These are phyloP conservation scores for Stegophylla sp. DNA, from an alignment of 2,888 invertebrate genomes.

Conservation along the genomic window DNA sequence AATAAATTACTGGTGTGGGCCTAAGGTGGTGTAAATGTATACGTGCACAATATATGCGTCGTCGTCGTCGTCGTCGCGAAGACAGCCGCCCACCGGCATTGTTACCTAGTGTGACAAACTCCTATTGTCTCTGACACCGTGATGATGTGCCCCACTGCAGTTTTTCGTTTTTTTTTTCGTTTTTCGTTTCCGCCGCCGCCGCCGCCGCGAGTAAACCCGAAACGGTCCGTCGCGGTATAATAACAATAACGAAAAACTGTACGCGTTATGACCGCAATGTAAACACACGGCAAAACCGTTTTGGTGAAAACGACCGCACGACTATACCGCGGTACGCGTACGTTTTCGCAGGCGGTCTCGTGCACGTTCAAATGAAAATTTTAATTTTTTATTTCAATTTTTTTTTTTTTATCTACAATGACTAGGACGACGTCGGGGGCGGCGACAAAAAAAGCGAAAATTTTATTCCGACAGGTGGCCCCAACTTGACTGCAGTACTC, in stretches of 20 bases:
- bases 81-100: conserved; percentile 56
- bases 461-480: no score
- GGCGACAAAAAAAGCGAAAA: neutral
- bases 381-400: neutral
- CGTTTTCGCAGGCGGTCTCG: no score
- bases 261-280: conserved; percentile 31
- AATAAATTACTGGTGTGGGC: conserved; percentile 53
- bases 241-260: no score
- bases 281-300: neutral
- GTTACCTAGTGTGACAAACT: conserved; percentile 53
- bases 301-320: neutral
- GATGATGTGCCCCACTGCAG: conserved; percentile 36
- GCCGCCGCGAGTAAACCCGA: neutral
- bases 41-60: neutral
- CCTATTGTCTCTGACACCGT: conserved; percentile 47
- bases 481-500: no score
- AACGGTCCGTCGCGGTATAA: neutral
- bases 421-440: conserved; percentile 46
- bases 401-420: conserved; percentile 20
- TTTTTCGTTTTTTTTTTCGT: neutral
- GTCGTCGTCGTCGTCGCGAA: conserved; percentile 24
- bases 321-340: neutral
- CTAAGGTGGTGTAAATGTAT: neutral
- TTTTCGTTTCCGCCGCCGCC: neutral
- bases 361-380: no score